Conservation (phyloP, 2,797 vertebrate species). For the Pseudochirops cupreus region DNA sequence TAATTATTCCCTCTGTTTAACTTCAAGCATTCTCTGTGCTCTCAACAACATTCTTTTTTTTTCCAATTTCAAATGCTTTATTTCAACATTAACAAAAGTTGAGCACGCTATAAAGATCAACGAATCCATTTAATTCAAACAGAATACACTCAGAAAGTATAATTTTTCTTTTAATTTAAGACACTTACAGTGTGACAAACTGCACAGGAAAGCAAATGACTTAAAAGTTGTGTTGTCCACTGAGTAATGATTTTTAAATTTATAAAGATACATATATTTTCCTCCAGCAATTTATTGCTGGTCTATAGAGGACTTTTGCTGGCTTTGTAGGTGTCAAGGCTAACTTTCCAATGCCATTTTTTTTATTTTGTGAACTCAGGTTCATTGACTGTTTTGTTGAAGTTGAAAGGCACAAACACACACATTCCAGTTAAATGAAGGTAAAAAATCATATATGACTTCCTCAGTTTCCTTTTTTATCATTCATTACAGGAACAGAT, state of each 20-base stretch:
- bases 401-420: constrained; percentile 62
- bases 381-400: constrained; percentile 66
- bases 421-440: constrained; percentile 64
- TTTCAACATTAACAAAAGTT: no score
- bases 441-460: constrained; percentile 50
- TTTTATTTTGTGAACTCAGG: constrained; percentile 45
- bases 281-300: constrained; percentile 36
- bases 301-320: constrained; percentile 51
- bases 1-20: background rate
- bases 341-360: constrained; percentile 41
- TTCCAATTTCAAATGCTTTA: no score
- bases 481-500: constrained; percentile 42
- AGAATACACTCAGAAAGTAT: constrained; percentile 24
- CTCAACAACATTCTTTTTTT: background rate
- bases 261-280: constrained; percentile 61
- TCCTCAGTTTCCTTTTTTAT: constrained; percentile 54
- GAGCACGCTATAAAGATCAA: constrained; percentile 36
- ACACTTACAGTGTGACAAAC: constrained; percentile 34
- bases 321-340: constrained; percentile 29
- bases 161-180: background rate
- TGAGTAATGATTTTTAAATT: background rate
- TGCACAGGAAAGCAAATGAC: constrained; percentile 62
- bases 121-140: constrained; percentile 62
- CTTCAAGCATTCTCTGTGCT: background rate
- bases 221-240: constrained; percentile 27